These are phyloP conservation scores for Aspidoscelis tigris DNA, from an alignment of 2,113 vertebrate genomes.

Conservation along the genomic window DNA sequence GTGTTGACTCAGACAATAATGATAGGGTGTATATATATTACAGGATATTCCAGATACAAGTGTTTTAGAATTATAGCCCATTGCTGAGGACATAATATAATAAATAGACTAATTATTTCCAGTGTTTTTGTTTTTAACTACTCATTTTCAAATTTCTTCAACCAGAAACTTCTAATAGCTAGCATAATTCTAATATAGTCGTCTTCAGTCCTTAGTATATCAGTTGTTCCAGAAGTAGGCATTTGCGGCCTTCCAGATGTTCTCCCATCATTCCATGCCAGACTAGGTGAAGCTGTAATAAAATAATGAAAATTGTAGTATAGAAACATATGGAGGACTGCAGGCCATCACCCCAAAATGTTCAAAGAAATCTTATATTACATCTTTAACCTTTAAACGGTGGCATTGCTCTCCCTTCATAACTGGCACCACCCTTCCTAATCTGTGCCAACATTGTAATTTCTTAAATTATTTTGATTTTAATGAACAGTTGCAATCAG, in stretches of 20 bases:
- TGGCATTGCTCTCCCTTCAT: too few species aligned
- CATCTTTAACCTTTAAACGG: too few species aligned
- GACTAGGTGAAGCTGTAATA: too few species aligned
- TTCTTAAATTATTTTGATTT: conserved; percentile 48
- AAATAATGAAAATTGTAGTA: too few species aligned
- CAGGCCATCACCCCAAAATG: too few species aligned
- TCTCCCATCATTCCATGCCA: too few species aligned
- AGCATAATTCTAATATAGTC: conserved; percentile 3
- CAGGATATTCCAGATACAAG: conserved; percentile 29
- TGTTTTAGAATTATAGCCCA: conserved; percentile 50
- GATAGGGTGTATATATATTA: background rate
- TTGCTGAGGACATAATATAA: conserved; percentile 39
- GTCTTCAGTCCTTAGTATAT: background rate
- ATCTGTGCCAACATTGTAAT: too few species aligned
- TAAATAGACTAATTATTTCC: conserved; percentile 44
- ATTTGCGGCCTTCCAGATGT: too few species aligned
- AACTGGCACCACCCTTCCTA: too few species aligned
- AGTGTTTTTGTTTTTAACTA: conserved; percentile 5
- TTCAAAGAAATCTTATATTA: too few species aligned
- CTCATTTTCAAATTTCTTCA: conserved; percentile 34
- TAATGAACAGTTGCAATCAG: conserved; percentile 20
- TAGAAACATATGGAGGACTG: too few species aligned
- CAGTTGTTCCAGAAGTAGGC: background rate
- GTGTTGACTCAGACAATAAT: conserved; percentile 1
- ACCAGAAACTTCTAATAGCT: background rate